Conservation (phyloP, 2,797 vertebrate genomes). For the Phataginus tetradactyla region DNA sequence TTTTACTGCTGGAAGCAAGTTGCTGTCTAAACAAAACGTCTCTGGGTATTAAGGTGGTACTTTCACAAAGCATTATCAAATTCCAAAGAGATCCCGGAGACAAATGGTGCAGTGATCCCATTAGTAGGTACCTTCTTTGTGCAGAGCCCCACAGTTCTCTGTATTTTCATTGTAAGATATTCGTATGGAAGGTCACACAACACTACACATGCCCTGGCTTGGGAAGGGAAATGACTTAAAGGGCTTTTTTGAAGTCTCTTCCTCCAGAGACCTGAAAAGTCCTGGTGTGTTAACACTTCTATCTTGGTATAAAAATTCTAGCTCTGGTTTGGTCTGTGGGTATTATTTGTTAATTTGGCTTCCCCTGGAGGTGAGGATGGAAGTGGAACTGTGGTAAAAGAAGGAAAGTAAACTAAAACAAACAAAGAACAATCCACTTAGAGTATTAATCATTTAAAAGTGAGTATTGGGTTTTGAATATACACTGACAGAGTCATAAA, state of each 20-base stretch:
- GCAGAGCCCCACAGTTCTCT: background rate
- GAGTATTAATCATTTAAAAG: background rate
- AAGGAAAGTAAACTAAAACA: background rate
- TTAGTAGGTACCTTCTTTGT: background rate
- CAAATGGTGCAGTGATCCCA: background rate
- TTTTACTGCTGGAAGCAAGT: background rate
- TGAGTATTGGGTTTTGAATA: background rate
- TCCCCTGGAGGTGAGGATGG: background rate
- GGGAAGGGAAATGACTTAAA: constrained; percentile 14
- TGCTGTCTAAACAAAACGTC: background rate
- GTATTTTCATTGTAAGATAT: background rate
- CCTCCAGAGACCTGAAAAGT: background rate
- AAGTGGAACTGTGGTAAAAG: background rate
- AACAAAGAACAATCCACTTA: background rate
- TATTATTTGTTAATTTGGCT: background rate
- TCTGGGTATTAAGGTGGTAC: background rate
- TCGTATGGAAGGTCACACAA: background rate
- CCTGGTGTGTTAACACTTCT: background rate
- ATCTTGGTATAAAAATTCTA: background rate
- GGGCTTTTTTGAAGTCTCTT: background rate
- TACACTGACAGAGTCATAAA: background rate
- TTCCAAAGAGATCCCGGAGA: background rate
- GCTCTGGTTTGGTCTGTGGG: background rate
- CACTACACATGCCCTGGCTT: background rate
- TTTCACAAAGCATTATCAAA: background rate